These are phyloP conservation scores for Nomada hirtipes DNA, from an alignment of 2,888 invertebrate species.

Conservation along the genomic window DNA sequence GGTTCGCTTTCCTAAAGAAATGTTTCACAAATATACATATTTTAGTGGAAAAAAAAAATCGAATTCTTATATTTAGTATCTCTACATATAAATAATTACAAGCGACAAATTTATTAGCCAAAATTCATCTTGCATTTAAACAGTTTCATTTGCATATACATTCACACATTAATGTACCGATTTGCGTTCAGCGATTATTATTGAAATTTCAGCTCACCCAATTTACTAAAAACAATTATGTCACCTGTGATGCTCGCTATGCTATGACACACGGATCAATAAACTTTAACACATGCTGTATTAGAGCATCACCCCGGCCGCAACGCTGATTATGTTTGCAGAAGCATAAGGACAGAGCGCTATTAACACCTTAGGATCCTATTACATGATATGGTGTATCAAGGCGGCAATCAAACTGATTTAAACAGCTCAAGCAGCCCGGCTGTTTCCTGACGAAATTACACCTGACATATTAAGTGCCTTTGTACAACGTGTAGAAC, in stretches of 20 bases:
- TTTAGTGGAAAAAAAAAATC: too few relatives aligned
- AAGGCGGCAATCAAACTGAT: constrained; percentile 59
- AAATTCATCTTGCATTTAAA: neutral
- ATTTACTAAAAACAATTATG: constrained; percentile 12
- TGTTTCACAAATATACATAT: too few relatives aligned
- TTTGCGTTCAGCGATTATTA: neutral
- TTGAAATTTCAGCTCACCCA: neutral
- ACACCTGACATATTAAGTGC: constrained; percentile 57
- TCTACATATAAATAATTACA: too few relatives aligned
- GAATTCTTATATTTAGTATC: too few relatives aligned
- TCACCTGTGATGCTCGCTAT: too few relatives aligned
- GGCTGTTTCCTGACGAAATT: constrained; percentile 55
- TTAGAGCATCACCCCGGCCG: constrained; percentile 6
- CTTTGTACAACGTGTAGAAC: constrained; percentile 16
- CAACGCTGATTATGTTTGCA: constrained; percentile 56
- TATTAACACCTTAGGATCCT: constrained; percentile 60
- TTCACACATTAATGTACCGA: too few relatives aligned
- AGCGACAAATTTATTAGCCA: neutral
- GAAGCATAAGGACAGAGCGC: constrained; percentile 53
- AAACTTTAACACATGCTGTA: constrained; percentile 13
- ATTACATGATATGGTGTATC: constrained; percentile 53
- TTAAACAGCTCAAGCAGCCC: constrained; percentile 41
- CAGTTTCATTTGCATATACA: neutral
- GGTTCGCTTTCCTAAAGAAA: too few relatives aligned
- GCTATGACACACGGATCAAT: constrained; percentile 5